These are phyloP conservation scores for Trichoplusia ni DNA, from an alignment of 1,140 invertebrate species.

Conservation along the genomic window DNA sequence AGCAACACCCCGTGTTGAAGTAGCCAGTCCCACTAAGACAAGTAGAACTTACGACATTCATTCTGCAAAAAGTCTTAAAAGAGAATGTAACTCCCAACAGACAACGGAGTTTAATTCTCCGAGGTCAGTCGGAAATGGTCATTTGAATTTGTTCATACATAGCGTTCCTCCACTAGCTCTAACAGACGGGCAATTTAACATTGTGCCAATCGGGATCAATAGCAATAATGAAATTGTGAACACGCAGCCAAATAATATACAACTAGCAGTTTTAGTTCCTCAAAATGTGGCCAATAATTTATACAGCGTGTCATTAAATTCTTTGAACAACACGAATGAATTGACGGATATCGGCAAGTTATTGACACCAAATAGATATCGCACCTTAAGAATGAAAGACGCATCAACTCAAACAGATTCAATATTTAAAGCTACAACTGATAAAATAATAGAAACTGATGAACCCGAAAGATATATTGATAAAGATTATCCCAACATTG, in stretches of 20 bases:
- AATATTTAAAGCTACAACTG: conserved; percentile 47
- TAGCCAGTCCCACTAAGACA: conserved; percentile 67
- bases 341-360: conserved; percentile 71
- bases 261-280: conserved; percentile 82
- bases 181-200: conserved; percentile 70
- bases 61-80: conserved; percentile 68
- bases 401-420: conserved; percentile 86
- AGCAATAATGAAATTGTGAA: conserved; percentile 67
- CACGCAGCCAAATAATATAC: conserved; percentile 71
- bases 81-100: conserved; percentile 66
- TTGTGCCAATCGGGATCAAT: conserved; percentile 74
- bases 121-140: conserved; percentile 61
- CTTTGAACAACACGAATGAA: conserved; percentile 56
- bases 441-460: conserved; percentile 56
- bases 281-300: conserved; percentile 71
- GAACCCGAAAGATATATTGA: conserved; percentile 59
- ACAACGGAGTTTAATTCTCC: conserved; percentile 73
- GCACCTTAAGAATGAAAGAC: conserved; percentile 81
- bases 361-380: conserved; percentile 85
- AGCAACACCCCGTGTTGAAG: conserved; percentile 45
- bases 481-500: conserved; percentile 74
- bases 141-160: conserved; percentile 75
- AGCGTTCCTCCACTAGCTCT: conserved; percentile 70
- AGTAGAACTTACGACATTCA: conserved; percentile 71
- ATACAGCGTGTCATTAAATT: conserved; percentile 70